A percentile compares a stretch with the other conserved stretches of the same genome.
These are phyloP conservation scores for Alces alces DNA, from an alignment of 2,113 vertebrate species.

Conservation along the genomic window DNA sequence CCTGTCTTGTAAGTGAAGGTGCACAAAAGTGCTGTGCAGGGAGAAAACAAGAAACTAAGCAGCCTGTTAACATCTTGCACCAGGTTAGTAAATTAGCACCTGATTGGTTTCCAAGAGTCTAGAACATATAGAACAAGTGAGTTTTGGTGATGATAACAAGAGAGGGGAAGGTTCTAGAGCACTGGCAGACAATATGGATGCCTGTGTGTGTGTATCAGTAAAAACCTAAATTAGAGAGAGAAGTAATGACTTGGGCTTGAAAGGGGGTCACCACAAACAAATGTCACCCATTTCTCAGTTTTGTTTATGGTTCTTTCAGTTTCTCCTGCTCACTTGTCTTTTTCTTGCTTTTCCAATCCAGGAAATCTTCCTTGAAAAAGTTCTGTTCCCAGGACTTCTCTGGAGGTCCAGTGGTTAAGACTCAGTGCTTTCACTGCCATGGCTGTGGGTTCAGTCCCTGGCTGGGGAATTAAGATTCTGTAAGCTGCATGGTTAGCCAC, in stretches of 20 bases:
- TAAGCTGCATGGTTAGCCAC: background rate
- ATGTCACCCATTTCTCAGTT: background rate
- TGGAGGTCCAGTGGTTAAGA: background rate
- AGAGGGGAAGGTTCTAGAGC: background rate
- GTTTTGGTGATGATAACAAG: background rate
- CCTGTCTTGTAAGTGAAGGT: background rate
- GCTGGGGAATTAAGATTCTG: background rate
- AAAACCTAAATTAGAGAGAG: background rate
- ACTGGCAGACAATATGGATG: background rate
- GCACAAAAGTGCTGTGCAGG: background rate
- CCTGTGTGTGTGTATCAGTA: background rate
- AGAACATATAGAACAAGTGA: background rate
- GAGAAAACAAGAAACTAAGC: background rate
- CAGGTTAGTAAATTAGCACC: background rate
- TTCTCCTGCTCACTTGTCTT: background rate
- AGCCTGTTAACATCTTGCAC: background rate
- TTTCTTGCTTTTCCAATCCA: background rate
- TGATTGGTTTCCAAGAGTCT: background rate
- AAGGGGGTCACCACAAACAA: background rate
- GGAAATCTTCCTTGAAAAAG: background rate
- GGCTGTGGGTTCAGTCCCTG: background rate
- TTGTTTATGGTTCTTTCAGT: slow-evolving; percentile 11
- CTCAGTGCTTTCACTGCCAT: background rate
- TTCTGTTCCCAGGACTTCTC: background rate
- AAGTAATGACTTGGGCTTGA: background rate